Base-by-base conservation (phyloP, 2,113 vertebrate genomes). In the Ictalurus punctatus region DNA sequence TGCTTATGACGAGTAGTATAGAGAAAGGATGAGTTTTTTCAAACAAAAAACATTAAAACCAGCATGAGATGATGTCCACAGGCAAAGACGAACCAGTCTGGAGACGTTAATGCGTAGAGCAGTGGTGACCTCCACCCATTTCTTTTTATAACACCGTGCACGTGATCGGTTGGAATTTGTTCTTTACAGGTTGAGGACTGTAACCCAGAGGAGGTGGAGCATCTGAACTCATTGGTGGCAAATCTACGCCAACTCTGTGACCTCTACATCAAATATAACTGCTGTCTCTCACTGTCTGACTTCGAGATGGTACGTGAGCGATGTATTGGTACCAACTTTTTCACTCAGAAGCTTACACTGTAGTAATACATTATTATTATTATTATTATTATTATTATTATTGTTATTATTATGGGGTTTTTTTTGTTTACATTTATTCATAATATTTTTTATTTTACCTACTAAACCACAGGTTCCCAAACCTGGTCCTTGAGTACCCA, bases 231-330 rank as follows among this genome's bases (percentile, higher is more conserved):
- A 30, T 89, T 99, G 91, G 96, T 99, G 37, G 95, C 94, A 17
- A 96, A 95, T 92, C 93, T 99, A 19, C 95, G 90, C 23, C 96
- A 97, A 63, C 91, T 99, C 78, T 95, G 97, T 92, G 95, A 95
- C 16, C 95, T 99, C 9, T 95, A 97, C 76, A 94, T 90, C 78
- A 99, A 97, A 92, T 98, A 98, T 92, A 97, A 95, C 93, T 99
- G 97, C 94, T 96, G 79, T 52, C 95, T 99, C 90, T 93, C 97
- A 0, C 96, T 99, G 76, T 97, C 96, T 34, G 96, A 98, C 88
- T 97, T 97, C 93, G 98, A 99, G 93, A 98, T 98, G 97, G 98
- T 97, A 94, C 90, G 52, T 83, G 48, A 86, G 84, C 61, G 34
- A 1, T 6, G 40, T 10, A 14, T 54, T 54, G 1, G 27, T 19